Base-by-base conservation (phyloP, 2,888 invertebrate genomes). In the Allacma fusca region DNA sequence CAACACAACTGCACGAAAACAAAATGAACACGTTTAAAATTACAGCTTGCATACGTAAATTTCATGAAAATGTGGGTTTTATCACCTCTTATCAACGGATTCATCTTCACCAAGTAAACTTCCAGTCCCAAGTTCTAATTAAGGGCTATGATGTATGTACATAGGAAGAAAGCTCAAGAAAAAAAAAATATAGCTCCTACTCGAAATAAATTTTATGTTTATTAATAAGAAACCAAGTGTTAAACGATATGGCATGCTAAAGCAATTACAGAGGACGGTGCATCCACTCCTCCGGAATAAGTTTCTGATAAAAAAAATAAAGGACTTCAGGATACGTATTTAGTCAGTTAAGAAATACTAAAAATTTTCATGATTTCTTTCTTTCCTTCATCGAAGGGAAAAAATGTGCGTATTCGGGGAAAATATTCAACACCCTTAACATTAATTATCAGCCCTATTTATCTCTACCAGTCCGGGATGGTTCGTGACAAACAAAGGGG, bases 361-460 rank as follows among this genome's bases (percentile, higher is more conserved):
- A 40, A 40, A 40, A 62, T 62, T 2, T 13, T 62, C 23, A 62
- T n/a, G 5, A 59, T 59, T 59, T 59, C 19, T 59, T 59, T 59
- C 59, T 59, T 23, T 23, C 21, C n/a, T 23, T 13, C 40, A 40
- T 13, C 40, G n/a, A n/a, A n/a, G 13, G 40, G 13, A 40, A 40
- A 40, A 40, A 40, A 40, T 40, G 40, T 40, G 40, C 40, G 40
- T 40, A 40, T 40, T 40, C 40, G 7, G 13, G 13, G 40, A 40
- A 40, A 64, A 26, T n/a, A 64, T 24, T 65, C 40, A 74, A 74
- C 64, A 74, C 64, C 73, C 64, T 64, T 64, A 74, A 74, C 73
- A 74, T 74, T 74, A 74, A 74, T 74, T 74, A 74, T 74, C 73
- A 74, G 24, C 28, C 40, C 64, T 74, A 64, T 74, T 74, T 74